Evolutionary conservation across 2,113 vertebrate species (phyloP).

Genomic region (Alexandromys fortis): DNA sequence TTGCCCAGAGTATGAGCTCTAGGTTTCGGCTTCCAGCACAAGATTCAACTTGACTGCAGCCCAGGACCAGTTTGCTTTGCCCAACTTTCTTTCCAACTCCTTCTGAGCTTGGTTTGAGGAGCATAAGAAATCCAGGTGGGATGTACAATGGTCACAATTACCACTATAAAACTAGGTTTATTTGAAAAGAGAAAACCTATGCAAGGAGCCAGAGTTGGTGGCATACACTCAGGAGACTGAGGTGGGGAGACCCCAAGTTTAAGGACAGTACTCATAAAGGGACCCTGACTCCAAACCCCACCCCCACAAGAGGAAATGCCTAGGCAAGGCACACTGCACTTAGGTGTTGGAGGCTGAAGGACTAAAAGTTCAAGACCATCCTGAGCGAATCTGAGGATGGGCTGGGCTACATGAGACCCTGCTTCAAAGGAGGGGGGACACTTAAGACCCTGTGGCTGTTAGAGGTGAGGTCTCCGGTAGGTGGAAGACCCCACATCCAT

Average conservation of each 20-base stretch:
- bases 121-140: background rate
- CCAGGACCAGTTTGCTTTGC: background rate
- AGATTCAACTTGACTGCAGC: background rate
- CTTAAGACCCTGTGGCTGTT: too few species aligned
- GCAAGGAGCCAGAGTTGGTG: background rate
- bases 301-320: background rate
- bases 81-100: background rate
- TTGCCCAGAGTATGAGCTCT: background rate
- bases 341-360: too few species aligned
- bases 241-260: background rate
- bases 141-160: background rate
- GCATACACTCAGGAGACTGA: background rate
- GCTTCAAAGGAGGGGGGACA: background rate
- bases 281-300: background rate
- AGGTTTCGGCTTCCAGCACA: background rate
- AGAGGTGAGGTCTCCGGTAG: background rate
- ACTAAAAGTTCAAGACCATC: background rate
- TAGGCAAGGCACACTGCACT: too few species aligned
- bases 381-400: background rate
- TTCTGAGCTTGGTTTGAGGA: background rate
- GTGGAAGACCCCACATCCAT: background rate
- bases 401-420: background rate
- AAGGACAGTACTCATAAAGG: background rate
- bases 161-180: conserved; percentile 55
- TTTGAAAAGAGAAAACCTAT: background rate